Conservation (phyloP, 2,113 vertebrate genomes). For the Ginglymostoma cirratum region DNA sequence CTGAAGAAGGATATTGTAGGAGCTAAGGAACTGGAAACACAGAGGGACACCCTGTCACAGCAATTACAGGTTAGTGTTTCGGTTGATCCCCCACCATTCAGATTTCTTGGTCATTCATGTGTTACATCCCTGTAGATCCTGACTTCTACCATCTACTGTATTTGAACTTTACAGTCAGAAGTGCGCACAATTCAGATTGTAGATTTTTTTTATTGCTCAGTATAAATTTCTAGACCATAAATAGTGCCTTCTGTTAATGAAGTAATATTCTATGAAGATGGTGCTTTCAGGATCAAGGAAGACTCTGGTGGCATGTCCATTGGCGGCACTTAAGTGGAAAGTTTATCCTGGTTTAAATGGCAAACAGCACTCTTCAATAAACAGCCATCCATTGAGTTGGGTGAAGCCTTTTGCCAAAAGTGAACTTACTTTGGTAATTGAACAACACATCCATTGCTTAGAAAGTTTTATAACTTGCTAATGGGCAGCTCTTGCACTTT, state of each 20-base stretch:
- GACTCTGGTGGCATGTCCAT: neutral
- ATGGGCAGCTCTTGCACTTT: neutral
- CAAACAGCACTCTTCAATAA: neutral
- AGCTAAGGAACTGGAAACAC: constrained; percentile 86
- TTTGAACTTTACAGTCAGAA: neutral
- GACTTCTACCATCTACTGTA: neutral
- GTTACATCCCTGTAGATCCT: constrained; percentile 10
- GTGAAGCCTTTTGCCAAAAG: neutral
- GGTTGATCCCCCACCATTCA: constrained; percentile 26
- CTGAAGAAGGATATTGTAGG: constrained; percentile 93
- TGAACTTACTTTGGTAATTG: neutral
- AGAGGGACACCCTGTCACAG: constrained; percentile 84
- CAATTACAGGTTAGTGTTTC: constrained; percentile 75
- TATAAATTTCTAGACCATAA: neutral
- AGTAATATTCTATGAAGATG: neutral
- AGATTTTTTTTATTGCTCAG: neutral
- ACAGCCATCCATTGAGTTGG: neutral
- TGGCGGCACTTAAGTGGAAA: neutral
- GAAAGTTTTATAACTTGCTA: neutral
- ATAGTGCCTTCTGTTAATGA: constrained; percentile 11
- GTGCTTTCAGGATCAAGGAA: neutral
- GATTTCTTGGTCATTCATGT: constrained; percentile 27
- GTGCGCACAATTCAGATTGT: neutral
- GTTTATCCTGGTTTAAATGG: neutral
- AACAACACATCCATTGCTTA: neutral